These are phyloP conservation scores for Callocephalon fimbriatum DNA, from an alignment of 2,113 vertebrate species.

Conservation along the genomic window DNA sequence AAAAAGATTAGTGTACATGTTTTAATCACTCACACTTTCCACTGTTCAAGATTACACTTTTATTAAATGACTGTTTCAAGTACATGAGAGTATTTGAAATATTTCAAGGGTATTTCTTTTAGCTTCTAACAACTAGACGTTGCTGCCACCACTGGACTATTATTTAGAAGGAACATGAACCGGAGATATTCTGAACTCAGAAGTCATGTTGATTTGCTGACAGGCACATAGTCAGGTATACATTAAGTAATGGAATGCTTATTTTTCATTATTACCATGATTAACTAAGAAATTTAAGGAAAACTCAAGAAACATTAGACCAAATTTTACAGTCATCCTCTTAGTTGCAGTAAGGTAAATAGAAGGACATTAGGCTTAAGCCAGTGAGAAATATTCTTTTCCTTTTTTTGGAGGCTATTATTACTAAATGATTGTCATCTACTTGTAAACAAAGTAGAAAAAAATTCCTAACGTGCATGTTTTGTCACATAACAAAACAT, in stretches of 20 bases:
- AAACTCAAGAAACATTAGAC: background rate
- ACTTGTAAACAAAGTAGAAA: background rate
- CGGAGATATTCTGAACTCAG: background rate
- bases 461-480: accelerated
- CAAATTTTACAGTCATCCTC: background rate
- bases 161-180: conserved; percentile 24
- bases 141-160: conserved; percentile 72
- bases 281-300: background rate
- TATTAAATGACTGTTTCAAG: conserved; percentile 63
- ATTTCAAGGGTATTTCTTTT: conserved; percentile 67
- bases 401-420: background rate
- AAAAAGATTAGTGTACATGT: background rate
- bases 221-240: background rate
- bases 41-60: conserved; percentile 42
- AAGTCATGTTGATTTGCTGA: background rate
- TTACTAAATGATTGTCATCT: background rate
- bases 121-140: conserved; percentile 47
- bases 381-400: background rate
- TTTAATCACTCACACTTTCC: conserved; percentile 13
- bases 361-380: background rate
- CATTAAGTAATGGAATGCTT: background rate
- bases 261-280: background rate
- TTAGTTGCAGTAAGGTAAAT: background rate
- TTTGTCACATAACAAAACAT: background rate
- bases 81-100: conserved; percentile 66